Evolutionary conservation across 2,888 invertebrate genomes (phyloP).

Genomic region (Heliconius ethilla): DNA sequence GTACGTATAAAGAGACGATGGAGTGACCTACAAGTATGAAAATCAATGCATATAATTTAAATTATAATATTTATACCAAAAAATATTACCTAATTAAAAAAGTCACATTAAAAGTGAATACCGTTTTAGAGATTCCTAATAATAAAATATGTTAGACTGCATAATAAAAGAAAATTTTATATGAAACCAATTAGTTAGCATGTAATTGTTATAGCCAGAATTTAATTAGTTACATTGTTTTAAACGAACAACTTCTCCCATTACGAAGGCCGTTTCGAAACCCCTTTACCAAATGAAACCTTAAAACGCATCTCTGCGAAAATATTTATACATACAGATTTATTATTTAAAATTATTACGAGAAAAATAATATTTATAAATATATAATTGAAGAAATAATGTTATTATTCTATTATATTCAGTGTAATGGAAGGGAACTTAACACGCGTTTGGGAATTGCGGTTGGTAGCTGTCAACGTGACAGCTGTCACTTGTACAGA

Average conservation of each 20-base stretch:
- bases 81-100: background rate
- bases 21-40: constrained; percentile 1
- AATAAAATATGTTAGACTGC: constrained; percentile 10
- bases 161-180: constrained; percentile 17
- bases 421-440: constrained; percentile 19
- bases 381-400: background rate
- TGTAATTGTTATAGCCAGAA: constrained; percentile 6
- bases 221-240: constrained; percentile 5
- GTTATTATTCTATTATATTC: background rate
- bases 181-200: constrained; percentile 11
- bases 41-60: constrained; percentile 2
- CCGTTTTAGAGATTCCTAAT: constrained; percentile 3
- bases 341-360: constrained; percentile 9
- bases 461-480: constrained; percentile 34
- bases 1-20: constrained; percentile 5
- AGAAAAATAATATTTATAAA: constrained; percentile 3
- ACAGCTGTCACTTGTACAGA: constrained; percentile 37
- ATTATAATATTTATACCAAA: constrained; percentile 17
- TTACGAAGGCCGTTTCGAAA: constrained; percentile 33
- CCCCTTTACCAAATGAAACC: constrained; percentile 32
- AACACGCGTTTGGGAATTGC: constrained; percentile 18
- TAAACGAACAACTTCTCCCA: constrained; percentile 13
- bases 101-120: background rate
- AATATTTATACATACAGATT: background rate
- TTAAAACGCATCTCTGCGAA: background rate